Evolutionary conservation across 2,888 invertebrate species (phyloP).

Genomic region (Mystacides longicornis): DNA sequence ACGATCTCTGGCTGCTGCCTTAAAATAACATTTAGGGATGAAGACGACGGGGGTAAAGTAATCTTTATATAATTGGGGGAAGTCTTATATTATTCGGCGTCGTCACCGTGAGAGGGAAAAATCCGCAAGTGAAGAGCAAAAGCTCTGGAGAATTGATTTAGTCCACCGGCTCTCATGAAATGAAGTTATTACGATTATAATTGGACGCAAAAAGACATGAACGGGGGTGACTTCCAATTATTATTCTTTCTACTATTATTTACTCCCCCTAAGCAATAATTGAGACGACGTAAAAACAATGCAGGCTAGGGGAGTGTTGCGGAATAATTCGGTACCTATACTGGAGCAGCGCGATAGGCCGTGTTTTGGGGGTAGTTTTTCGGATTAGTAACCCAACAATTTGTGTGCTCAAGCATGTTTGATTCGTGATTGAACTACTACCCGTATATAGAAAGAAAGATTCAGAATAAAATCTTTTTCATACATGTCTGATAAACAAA

Average conservation of each 20-base stretch:
- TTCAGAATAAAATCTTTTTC: too few relatives aligned
- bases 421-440: too few relatives aligned
- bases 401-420: too few relatives aligned
- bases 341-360: too few relatives aligned
- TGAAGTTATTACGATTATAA: slow-evolving; percentile 2
- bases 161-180: neutral
- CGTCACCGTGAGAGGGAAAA: neutral
- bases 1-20: neutral
- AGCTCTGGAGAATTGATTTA: neutral
- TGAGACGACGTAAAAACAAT: neutral
- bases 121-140: neutral
- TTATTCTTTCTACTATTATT: neutral
- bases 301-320: neutral
- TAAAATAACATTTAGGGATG: neutral
- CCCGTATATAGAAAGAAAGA: too few relatives aligned
- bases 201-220: neutral
- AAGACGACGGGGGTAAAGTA: neutral
- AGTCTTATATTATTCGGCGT: neutral
- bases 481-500: too few relatives aligned
- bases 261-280: neutral
- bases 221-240: neutral
- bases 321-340: too few relatives aligned
- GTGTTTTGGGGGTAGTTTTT: too few relatives aligned
- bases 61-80: neutral
- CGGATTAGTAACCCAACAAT: too few relatives aligned